phyloP scores from a whole-genome alignment of 2,113 vertebrate genomes.

The Sinosuthora webbiana region DNA sequence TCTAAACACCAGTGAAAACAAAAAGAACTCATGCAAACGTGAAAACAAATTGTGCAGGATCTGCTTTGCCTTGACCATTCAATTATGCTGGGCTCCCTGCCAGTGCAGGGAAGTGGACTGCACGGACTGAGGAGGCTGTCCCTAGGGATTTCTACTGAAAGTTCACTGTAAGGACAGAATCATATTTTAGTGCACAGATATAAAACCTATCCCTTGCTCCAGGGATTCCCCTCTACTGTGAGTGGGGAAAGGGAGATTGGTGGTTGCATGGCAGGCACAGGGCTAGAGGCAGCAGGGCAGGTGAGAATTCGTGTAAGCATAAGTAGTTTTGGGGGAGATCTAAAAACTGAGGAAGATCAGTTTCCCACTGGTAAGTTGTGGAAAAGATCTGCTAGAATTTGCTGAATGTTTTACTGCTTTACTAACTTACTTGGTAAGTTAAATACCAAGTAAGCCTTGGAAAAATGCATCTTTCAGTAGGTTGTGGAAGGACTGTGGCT shows the following conservation, averaged over 20 bases:
- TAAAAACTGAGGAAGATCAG: background rate
- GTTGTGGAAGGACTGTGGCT: background rate
- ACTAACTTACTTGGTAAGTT: background rate
- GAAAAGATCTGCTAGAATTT: background rate
- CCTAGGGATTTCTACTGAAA: background rate
- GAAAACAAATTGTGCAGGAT: background rate
- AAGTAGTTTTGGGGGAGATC: background rate
- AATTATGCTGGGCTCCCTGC: background rate
- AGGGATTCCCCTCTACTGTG: background rate
- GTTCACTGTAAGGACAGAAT: constrained; percentile 21
- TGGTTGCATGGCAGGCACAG: background rate
- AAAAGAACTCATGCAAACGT: background rate
- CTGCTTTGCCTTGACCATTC: background rate
- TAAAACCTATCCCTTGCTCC: background rate
- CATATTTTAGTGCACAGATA: background rate
- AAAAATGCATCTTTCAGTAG: background rate
- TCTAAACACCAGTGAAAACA: background rate
- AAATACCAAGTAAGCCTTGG: background rate
- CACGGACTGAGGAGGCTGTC: background rate
- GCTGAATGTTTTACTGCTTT: background rate
- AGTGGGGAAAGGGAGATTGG: background rate
- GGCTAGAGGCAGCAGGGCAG: background rate
- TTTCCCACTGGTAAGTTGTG: background rate
- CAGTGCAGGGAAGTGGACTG: background rate
- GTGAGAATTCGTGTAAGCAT: background rate